phyloP scores from a whole-genome alignment of 1,140 invertebrate genomes.

The Saxidomus purpurata region DNA sequence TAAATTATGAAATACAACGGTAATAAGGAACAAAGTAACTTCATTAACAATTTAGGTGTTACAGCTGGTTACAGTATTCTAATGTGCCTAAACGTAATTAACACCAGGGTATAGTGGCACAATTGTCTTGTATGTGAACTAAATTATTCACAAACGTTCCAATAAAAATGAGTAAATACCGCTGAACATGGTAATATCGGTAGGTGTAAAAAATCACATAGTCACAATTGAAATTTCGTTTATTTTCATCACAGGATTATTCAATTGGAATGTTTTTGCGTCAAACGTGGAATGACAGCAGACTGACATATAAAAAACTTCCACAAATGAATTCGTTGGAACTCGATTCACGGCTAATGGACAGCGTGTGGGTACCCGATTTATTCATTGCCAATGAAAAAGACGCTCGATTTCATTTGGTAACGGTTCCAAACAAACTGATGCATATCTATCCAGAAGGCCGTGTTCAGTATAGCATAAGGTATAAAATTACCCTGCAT shows the following conservation, averaged over 20 bases:
- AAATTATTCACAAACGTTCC: too few species aligned
- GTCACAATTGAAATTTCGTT: too few species aligned
- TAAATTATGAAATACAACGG: too few species aligned
- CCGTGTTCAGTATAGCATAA: conserved; percentile 88
- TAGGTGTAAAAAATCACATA: too few species aligned
- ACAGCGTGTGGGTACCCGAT: conserved; percentile 90
- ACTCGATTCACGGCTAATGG: conserved; percentile 94
- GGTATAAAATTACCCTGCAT: conserved; percentile 72
- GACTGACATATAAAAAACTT: conserved; percentile 70
- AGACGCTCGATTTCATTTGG: conserved; percentile 85
- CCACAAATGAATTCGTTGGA: conserved; percentile 70
- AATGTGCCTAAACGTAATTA: too few species aligned
- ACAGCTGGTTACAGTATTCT: too few species aligned
- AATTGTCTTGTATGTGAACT: too few species aligned
- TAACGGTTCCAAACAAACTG: conserved; percentile 90
- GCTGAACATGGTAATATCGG: too few species aligned
- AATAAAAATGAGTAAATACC: too few species aligned
- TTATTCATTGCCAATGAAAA: conserved; percentile 91
- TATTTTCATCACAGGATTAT: conserved; percentile 82
- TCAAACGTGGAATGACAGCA: conserved; percentile 78
- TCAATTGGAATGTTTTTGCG: conserved; percentile 76
- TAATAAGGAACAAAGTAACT: too few species aligned
- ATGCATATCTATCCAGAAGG: conserved; percentile 90
- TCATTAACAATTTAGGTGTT: too few species aligned
- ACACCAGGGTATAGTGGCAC: too few species aligned